Percentiles rank a stretch among this genome's conserved stretches.
phyloP scores from a whole-genome alignment of 35 echinoderm and acorn worm genomes.

The Apostichopus californicus region DNA sequence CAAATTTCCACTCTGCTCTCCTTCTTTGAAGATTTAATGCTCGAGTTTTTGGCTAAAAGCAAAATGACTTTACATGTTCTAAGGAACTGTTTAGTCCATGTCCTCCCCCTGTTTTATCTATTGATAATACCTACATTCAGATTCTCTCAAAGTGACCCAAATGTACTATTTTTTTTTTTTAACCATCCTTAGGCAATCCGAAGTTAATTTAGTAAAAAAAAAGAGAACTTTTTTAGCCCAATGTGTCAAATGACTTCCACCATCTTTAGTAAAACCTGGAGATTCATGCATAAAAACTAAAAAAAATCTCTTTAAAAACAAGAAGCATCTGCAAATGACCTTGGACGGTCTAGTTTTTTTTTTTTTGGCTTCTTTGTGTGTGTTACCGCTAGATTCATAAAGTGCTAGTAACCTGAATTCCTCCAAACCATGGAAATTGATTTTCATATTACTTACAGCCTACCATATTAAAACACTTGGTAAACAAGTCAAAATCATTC shows the following conservation, averaged over 20 bases:
- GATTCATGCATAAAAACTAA: slow-evolving; percentile 9
- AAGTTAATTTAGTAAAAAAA: background rate
- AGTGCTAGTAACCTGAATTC: slow-evolving; percentile 39
- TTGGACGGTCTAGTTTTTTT: slow-evolving; percentile 37
- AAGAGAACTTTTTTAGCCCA: background rate
- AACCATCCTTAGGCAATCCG: background rate
- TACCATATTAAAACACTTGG: slow-evolving; percentile 18
- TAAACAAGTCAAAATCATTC: slow-evolving; percentile 39
- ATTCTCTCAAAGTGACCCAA: too few relatives aligned
- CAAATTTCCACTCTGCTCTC: too few relatives aligned
- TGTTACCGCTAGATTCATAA: slow-evolving; percentile 9
- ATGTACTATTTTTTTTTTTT: background rate
- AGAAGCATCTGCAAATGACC: slow-evolving; percentile 18
- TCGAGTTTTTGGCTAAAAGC: too few relatives aligned
- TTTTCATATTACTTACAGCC: slow-evolving; percentile 39
- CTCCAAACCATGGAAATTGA: slow-evolving; percentile 8
- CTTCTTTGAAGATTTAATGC: too few relatives aligned
- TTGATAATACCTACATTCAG: too few relatives aligned
- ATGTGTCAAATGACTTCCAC: background rate
- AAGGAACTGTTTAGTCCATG: too few relatives aligned
- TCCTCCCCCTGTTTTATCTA: too few relatives aligned
- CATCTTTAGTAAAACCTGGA: background rate
- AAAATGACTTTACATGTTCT: too few relatives aligned
- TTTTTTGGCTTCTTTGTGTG: background rate
- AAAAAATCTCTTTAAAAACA: background rate